Evolutionary conservation across 2,888 invertebrate genomes (phyloP).

Genomic region (Pheosia gnoma): DNA sequence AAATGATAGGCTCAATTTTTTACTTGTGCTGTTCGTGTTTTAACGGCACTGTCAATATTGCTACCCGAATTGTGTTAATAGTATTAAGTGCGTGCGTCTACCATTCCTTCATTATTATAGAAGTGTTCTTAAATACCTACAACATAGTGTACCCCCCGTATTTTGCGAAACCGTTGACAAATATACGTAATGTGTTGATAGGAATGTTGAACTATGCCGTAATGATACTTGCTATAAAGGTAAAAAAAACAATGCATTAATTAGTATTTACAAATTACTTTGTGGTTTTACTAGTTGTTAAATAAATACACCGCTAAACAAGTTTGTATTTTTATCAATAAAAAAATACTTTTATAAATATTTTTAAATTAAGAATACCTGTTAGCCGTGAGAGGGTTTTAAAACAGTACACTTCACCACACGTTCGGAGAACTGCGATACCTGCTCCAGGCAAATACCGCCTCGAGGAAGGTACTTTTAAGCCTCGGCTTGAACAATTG

Average conservation of each 20-base stretch:
- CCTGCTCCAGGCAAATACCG: no score
- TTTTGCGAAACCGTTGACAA: constrained; percentile 51
- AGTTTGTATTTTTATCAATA: no score
- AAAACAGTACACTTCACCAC: no score
- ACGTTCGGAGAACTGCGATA: no score
- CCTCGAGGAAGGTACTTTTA: no score
- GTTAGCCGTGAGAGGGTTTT: no score
- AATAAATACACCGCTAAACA: no score
- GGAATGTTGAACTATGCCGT: constrained; percentile 37
- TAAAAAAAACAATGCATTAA: constrained; percentile 26
- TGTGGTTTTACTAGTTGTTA: not conserved
- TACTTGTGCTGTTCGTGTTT: constrained; percentile 53
- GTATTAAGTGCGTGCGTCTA: constrained; percentile 67
- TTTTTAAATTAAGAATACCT: no score
- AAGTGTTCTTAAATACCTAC: constrained; percentile 71
- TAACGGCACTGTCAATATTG: constrained; percentile 55
- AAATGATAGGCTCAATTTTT: constrained; percentile 52
- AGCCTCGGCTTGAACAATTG: no score
- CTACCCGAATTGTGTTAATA: constrained; percentile 63
- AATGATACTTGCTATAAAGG: constrained; percentile 56
- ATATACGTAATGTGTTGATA: constrained; percentile 35
- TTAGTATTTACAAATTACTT: not conserved
- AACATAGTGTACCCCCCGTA: constrained; percentile 67
- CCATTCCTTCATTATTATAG: constrained; percentile 68
- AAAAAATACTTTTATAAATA: no score